Percentiles rank a stretch among this genome's conserved stretches.
Conservation (phyloP, 2,888 invertebrate species). For the Macaria liturata region DNA sequence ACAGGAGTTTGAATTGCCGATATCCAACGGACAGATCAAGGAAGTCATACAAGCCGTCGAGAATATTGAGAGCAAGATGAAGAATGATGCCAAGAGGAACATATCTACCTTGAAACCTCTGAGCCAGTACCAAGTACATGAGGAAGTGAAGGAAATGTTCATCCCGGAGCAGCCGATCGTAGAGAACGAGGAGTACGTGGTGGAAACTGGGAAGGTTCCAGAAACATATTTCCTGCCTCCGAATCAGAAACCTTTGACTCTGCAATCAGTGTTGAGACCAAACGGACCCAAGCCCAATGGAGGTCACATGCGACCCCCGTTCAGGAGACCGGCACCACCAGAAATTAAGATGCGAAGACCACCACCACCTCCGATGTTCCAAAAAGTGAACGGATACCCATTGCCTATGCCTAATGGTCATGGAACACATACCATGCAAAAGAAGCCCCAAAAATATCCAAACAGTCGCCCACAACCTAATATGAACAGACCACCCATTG, state of each 20-base stretch:
- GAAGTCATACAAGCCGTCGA: constrained; percentile 76
- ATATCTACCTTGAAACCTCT: constrained; percentile 36
- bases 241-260: constrained; percentile 69
- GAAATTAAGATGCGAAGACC: constrained; percentile 74
- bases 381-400: constrained; percentile 61
- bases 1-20: constrained; percentile 74
- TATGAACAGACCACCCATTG: constrained; percentile 50
- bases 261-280: constrained; percentile 73
- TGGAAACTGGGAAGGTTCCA: constrained; percentile 58
- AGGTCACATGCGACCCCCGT: constrained; percentile 59
- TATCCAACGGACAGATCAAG: constrained; percentile 68
- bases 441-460: constrained; percentile 54
- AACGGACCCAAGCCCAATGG: constrained; percentile 53
- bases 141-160: constrained; percentile 60
- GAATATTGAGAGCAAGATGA: constrained; percentile 64
- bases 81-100: constrained; percentile 56
- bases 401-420: constrained; percentile 63
- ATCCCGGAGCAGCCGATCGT: constrained; percentile 62
- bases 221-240: constrained; percentile 64
- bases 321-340: constrained; percentile 70
- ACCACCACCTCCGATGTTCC: constrained; percentile 54
- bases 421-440: constrained; percentile 48
- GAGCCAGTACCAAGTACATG: constrained; percentile 66
- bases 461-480: constrained; percentile 51
- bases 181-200: constrained; percentile 67